Conservation (phyloP, 1,140 invertebrate genomes). For the Papilio dardanus region DNA sequence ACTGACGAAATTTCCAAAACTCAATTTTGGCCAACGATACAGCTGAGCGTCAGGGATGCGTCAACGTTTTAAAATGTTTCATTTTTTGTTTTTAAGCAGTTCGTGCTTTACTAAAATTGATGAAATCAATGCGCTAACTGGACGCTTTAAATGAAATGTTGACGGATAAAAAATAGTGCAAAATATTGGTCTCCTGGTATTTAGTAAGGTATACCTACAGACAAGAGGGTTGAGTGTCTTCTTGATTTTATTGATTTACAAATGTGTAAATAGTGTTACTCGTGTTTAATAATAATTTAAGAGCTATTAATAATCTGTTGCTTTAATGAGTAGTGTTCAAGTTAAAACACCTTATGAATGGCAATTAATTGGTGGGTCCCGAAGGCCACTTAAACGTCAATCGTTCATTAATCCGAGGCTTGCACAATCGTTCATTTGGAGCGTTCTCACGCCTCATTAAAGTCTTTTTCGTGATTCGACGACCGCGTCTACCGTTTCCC, state of each 20-base stretch:
- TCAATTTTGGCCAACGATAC: conserved; percentile 27
- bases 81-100: not conserved
- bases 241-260: not conserved
- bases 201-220: too few relatives aligned
- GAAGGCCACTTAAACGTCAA: conserved; percentile 68
- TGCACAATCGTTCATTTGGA: conserved; percentile 78
- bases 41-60: conserved; percentile 7
- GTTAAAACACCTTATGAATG: not conserved
- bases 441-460: conserved; percentile 80
- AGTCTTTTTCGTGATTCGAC: conserved; percentile 80
- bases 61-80: conserved; percentile 36
- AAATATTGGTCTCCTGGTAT: not conserved
- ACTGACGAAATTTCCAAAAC: conserved; percentile 53
- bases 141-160: not conserved
- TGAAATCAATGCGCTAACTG: conserved; percentile 11
- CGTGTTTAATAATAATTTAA: not conserved
- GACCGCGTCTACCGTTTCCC: conserved; percentile 81
- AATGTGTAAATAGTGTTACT: not conserved
- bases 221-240: too few relatives aligned
- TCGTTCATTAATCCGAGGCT: conserved; percentile 76
- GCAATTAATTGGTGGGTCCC: conserved; percentile 26
- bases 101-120: conserved; percentile 18
- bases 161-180: conserved; percentile 8
- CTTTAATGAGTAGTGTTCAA: conserved; percentile 43
- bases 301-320: not conserved